A percentile compares a stretch with the other conserved stretches of the same genome.
phyloP scores from a whole-genome alignment of 2,888 invertebrate species.

The Drosophila paramelanica region DNA sequence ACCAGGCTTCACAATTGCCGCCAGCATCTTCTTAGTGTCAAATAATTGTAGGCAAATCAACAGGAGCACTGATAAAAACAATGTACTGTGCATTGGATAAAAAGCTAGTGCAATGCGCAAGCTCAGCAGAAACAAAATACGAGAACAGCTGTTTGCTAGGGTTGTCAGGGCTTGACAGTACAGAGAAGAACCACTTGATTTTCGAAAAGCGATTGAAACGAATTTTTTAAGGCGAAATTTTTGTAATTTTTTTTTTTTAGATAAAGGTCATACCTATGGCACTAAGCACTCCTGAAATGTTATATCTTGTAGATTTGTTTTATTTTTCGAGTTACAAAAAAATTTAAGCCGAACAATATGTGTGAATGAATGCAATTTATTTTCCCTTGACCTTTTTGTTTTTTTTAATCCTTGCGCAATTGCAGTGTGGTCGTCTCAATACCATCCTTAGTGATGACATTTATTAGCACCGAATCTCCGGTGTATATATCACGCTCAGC shows the following conservation, averaged over 20 bases:
- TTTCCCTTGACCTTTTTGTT: conserved; percentile 7
- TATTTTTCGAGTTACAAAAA: conserved; percentile 65
- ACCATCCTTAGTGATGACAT: conserved; percentile 95
- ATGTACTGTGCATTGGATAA: conserved; percentile 26
- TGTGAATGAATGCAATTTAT: conserved; percentile 37
- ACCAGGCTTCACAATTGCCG: conserved; percentile 70
- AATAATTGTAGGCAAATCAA: conserved; percentile 4
- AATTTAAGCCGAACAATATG: conserved; percentile 51
- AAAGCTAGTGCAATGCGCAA: neutral
- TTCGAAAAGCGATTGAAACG: neutral
- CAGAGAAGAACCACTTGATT: neutral
- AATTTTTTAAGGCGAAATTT: neutral
- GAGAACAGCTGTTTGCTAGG: conserved; percentile 31
- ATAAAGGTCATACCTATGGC: too few relatives aligned
- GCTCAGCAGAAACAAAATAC: conserved; percentile 13
- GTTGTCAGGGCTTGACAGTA: neutral
- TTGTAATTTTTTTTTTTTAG: too few relatives aligned
- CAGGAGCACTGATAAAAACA: neutral
- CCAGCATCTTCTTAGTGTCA: conserved; percentile 41
- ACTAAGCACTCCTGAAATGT: neutral
- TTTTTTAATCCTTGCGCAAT: conserved; percentile 93
- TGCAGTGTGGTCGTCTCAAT: conserved; percentile 89
- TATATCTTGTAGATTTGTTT: conserved; percentile 42
- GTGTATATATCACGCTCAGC: conserved; percentile 99
- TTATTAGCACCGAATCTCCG: conserved; percentile 95